Evolutionary conservation across 2,113 vertebrate species (phyloP).

Genomic region (Sminthopsis crassicaudata): DNA sequence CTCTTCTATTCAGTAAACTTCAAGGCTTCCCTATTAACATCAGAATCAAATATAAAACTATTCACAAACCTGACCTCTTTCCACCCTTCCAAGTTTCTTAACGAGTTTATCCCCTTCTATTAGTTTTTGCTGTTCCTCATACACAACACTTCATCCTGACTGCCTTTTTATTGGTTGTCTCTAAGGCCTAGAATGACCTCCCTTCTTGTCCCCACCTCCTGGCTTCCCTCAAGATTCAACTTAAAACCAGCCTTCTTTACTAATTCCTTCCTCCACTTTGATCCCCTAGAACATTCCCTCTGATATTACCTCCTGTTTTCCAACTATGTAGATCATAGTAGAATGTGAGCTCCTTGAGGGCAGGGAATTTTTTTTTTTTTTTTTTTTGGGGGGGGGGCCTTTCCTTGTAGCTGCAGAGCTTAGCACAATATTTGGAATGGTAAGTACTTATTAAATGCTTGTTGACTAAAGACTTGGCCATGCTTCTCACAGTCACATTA

Average conservation of each 20-base stretch:
- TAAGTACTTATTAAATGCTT: neutral
- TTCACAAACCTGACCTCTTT: too few relatives aligned
- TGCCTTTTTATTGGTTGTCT: too few relatives aligned
- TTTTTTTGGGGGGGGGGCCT: too few relatives aligned
- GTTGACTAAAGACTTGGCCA: neutral
- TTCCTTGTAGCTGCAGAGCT: neutral
- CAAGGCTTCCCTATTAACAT: too few relatives aligned
- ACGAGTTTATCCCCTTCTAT: too few relatives aligned
- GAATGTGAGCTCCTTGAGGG: neutral
- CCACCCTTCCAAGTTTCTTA: too few relatives aligned
- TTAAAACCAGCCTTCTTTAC: neutral
- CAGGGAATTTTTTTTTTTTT: too few relatives aligned
- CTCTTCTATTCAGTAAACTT: too few relatives aligned
- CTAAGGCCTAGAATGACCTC: too few relatives aligned
- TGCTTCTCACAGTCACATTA: neutral
- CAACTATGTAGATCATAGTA: neutral
- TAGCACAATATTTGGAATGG: neutral
- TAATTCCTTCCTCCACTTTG: neutral
- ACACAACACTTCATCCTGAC: too few relatives aligned
- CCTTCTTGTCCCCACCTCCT: neutral
- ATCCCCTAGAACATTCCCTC: neutral
- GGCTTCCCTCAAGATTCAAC: neutral
- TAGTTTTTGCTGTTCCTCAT: too few relatives aligned
- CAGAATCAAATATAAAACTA: too few relatives aligned
- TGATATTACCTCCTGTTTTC: neutral